Percentiles rank a stretch among this genome's conserved stretches.
Conservation (phyloP, 2,113 vertebrate species). For the Hippocampus barbouri region DNA sequence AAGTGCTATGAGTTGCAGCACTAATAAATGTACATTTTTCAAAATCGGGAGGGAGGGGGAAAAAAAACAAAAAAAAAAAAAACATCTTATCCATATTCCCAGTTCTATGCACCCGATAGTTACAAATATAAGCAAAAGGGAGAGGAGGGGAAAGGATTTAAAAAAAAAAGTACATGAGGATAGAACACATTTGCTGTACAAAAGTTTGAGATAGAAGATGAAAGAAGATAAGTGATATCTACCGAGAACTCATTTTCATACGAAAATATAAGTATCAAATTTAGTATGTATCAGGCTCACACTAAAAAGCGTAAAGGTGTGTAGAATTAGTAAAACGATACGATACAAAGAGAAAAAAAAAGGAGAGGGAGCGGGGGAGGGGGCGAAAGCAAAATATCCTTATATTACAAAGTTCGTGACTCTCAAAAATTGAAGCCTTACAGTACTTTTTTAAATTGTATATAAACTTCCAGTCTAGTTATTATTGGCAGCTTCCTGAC, state of each 20-base stretch:
- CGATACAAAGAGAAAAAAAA: conserved; percentile 62
- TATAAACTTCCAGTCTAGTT: conserved; percentile 97
- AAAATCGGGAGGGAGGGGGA: conserved; percentile 31
- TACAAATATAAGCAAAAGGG: conserved; percentile 98
- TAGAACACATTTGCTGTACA: conserved; percentile 98
- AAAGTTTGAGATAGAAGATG: conserved; percentile 82
- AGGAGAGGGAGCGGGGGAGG: conserved; percentile 31
- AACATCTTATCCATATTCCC: conserved; percentile 92
- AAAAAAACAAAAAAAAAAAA: conserved; percentile 58
- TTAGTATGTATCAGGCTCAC: conserved; percentile 99
- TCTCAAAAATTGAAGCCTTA: conserved; percentile 97
- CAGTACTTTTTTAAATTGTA: conserved; percentile 90
- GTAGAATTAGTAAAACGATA: conserved; percentile 99
- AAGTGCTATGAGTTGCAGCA: conserved; percentile 99
- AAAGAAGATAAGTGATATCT: conserved; percentile 99
- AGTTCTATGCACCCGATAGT: conserved; percentile 98
- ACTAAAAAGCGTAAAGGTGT: conserved; percentile 97
- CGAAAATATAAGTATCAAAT: conserved; percentile 99
- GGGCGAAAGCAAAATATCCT: conserved; percentile 88
- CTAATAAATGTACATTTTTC: conserved; percentile 90
- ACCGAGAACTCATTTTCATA: conserved; percentile 99
- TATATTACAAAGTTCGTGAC: conserved; percentile 90
- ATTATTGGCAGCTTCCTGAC: conserved; percentile 87
- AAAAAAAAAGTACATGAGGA: conserved; percentile 87
- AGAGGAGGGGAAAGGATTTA: conserved; percentile 24